Evolutionary conservation across 2,113 vertebrate species (phyloP).

Genomic region (Probosciger aterrimus): DNA sequence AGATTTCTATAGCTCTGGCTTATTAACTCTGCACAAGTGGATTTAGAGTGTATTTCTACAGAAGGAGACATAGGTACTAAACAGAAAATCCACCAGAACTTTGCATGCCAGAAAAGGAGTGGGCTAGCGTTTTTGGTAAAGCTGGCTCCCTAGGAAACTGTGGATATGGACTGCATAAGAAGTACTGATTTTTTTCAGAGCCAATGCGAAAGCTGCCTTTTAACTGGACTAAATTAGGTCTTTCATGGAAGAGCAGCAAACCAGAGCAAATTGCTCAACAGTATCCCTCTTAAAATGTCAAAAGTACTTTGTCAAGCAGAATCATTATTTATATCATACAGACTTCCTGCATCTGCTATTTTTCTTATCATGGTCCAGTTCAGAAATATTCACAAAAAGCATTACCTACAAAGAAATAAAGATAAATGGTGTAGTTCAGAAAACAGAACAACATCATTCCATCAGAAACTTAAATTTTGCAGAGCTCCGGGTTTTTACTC

Average conservation of each 20-base stretch:
- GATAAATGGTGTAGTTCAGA: background rate
- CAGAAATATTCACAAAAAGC: background rate
- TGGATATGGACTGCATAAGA: background rate
- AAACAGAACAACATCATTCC: background rate
- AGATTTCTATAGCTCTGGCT: background rate
- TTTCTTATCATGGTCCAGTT: background rate
- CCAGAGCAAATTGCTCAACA: constrained; percentile 45
- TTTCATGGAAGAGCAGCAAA: constrained; percentile 46
- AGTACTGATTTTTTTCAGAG: background rate
- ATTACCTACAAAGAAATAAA: constrained; percentile 23
- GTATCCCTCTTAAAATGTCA: constrained; percentile 39
- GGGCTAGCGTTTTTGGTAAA: background rate
- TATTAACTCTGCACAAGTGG: background rate
- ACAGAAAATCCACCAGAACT: background rate
- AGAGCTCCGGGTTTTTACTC: background rate
- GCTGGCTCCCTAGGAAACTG: background rate
- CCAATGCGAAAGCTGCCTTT: background rate
- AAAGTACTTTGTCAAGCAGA: constrained; percentile 47
- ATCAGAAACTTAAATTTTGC: background rate
- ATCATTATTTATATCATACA: constrained; percentile 43
- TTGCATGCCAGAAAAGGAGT: background rate
- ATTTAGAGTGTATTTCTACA: background rate
- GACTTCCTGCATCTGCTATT: constrained; percentile 10
- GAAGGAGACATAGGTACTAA: background rate
- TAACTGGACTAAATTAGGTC: constrained; percentile 17